Conservation (phyloP, 2,888 invertebrate species). For the Cephalotes varians region DNA sequence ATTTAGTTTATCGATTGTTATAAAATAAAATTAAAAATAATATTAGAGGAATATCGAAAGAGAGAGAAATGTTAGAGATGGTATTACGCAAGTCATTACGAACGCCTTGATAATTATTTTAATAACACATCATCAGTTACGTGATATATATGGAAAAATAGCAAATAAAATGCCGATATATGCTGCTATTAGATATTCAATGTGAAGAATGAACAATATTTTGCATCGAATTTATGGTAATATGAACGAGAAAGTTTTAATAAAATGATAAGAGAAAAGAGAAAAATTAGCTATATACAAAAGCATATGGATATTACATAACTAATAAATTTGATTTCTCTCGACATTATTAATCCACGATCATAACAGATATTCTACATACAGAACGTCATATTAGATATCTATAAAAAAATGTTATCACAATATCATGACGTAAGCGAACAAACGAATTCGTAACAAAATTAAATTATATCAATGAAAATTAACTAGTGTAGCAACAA, state of each 20-base stretch:
- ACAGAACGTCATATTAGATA: conserved; percentile 34
- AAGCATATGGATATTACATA: conserved; percentile 11
- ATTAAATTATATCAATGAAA: not conserved
- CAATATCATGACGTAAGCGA: conserved; percentile 54
- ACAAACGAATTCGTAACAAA: conserved; percentile 6
- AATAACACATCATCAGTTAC: not conserved
- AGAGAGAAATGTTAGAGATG: no score
- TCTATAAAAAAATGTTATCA: conserved; percentile 59
- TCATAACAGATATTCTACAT: not conserved
- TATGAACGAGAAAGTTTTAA: conserved; percentile 33
- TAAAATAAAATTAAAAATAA: not conserved
- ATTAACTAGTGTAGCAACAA: conserved; percentile 6
- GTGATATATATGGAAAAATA: conserved; percentile 52
- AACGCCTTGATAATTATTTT: conserved; percentile 6
- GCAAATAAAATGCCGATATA: conserved; percentile 41
- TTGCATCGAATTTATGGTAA: conserved; percentile 42
- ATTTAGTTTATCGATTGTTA: not conserved
- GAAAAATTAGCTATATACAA: conserved; percentile 60
- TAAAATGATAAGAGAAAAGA: not conserved
- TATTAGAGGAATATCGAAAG: not conserved
- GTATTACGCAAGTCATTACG: conserved; percentile 10
- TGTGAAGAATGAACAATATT: not conserved
- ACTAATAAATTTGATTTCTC: conserved; percentile 36
- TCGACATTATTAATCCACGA: conserved; percentile 9
- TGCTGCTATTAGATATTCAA: not conserved